A percentile compares a stretch with the other conserved stretches of the same genome.
phyloP scores from a whole-genome alignment of 2,888 invertebrate species.

The Acrobasis suavella region DNA sequence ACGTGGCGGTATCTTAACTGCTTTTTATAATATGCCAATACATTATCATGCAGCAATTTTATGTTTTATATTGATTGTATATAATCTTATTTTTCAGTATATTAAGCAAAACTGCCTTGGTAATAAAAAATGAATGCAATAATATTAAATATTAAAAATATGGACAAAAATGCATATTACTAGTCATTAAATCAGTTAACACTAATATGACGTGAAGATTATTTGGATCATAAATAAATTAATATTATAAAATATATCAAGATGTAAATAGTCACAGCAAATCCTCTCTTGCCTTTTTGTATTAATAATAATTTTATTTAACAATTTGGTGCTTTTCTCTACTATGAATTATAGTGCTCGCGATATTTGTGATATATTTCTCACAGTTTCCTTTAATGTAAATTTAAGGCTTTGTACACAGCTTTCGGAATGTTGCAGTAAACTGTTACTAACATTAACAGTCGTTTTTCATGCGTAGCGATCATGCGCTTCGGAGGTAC shows the following conservation, averaged over 20 bases:
- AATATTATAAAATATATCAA: conserved; percentile 35
- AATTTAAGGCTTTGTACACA: conserved; percentile 79
- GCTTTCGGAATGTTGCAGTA: conserved; percentile 81
- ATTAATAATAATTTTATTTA: conserved; percentile 58
- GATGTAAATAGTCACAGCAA: conserved; percentile 70
- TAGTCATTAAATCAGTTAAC: conserved; percentile 59
- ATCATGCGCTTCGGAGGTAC: conserved; percentile 11
- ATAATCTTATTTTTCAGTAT: conserved; percentile 78
- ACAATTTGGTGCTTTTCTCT: conserved; percentile 71
- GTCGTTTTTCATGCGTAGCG: conserved; percentile 44
- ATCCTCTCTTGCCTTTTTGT: conserved; percentile 42
- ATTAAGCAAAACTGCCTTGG: conserved; percentile 72
- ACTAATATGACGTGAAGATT: conserved; percentile 36
- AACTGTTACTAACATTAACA: conserved; percentile 77
- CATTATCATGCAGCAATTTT: conserved; percentile 79
- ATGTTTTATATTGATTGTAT: conserved; percentile 78
- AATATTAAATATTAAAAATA: conserved; percentile 10
- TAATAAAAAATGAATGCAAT: conserved; percentile 45
- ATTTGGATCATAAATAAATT: conserved; percentile 24
- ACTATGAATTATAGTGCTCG: conserved; percentile 55
- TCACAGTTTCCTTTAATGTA: conserved; percentile 60
- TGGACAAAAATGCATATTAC: conserved; percentile 48
- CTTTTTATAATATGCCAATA: conserved; percentile 75
- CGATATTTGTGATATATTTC: conserved; percentile 71
- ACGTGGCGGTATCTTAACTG: conserved; percentile 58